phyloP scores from a whole-genome alignment of 2,888 invertebrate genomes.

The Hirtodrosophila trivittata region DNA sequence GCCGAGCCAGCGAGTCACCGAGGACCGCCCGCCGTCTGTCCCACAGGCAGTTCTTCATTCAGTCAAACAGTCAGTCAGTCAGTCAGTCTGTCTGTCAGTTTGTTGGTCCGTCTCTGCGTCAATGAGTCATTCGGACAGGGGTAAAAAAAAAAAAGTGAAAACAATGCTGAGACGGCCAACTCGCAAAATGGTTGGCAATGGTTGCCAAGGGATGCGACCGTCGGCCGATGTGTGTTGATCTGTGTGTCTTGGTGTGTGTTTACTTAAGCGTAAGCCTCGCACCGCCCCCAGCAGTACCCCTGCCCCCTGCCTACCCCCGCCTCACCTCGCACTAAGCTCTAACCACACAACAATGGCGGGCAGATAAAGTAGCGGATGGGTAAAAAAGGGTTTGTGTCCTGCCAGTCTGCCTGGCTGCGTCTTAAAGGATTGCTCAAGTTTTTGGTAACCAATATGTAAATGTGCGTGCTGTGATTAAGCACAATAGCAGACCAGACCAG shows the following conservation, averaged over 20 bases:
- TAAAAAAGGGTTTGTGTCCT: slow-evolving; percentile 55
- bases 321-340: slow-evolving; percentile 47
- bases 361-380: slow-evolving; percentile 42
- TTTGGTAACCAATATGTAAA: slow-evolving; percentile 79
- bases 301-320: neutral
- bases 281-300: slow-evolving; percentile 35
- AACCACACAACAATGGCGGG: slow-evolving; percentile 59
- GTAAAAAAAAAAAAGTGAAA: slow-evolving; percentile 66
- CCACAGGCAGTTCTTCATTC: neutral
- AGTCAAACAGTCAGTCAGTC: slow-evolving; percentile 33
- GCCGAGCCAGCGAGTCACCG: slow-evolving; percentile 44
- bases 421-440: slow-evolving; percentile 80
- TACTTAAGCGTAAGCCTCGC: slow-evolving; percentile 73
- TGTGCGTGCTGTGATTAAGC: slow-evolving; percentile 80
- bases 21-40: slow-evolving; percentile 10
- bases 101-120: slow-evolving; percentile 13
- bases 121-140: slow-evolving; percentile 1
- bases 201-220: slow-evolving; percentile 59
- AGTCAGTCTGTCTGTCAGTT: slow-evolving; percentile 43
- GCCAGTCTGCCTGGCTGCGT: slow-evolving; percentile 35
- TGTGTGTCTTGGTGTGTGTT: slow-evolving; percentile 52
- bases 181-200: slow-evolving; percentile 65
- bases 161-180: slow-evolving; percentile 62
- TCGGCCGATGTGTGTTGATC: slow-evolving; percentile 25
- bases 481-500: slow-evolving; percentile 56